Evolutionary conservation across 2,113 vertebrate genomes (phyloP).

Genomic region (Pelodiscus sinensis): DNA sequence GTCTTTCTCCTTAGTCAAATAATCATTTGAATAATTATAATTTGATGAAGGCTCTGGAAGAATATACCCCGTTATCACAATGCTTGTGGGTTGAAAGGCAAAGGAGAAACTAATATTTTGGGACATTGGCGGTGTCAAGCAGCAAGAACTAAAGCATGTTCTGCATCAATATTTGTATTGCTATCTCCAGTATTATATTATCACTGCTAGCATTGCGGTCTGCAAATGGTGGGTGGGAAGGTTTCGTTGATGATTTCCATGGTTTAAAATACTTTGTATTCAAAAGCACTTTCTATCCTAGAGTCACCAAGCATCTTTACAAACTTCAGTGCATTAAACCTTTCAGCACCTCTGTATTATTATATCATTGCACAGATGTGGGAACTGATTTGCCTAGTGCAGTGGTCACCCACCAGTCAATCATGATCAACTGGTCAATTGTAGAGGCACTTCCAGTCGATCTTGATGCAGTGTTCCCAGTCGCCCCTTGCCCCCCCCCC

Average conservation of each 20-base stretch:
- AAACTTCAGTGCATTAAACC: background rate
- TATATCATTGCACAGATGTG: background rate
- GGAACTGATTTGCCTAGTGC: background rate
- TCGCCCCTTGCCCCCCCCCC: no score
- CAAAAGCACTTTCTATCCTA: background rate
- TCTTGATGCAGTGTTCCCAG: no score
- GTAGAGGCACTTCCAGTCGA: no score
- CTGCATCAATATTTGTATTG: background rate
- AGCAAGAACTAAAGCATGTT: background rate
- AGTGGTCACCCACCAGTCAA: no score
- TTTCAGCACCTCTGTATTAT: background rate
- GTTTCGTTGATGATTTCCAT: background rate
- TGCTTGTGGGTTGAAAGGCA: background rate
- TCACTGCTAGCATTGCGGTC: background rate
- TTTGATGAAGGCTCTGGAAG: background rate
- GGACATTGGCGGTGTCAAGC: background rate
- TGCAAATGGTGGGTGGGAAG: background rate
- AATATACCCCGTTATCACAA: background rate
- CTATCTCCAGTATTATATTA: rapidly evolving
- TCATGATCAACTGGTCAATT: no score
- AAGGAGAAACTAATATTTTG: background rate
- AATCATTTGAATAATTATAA: background rate
- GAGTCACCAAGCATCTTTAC: background rate
- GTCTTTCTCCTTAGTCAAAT: conserved; percentile 15
- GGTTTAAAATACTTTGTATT: background rate